Conservation (phyloP, 2,797 vertebrate species). For the Takifugu ocellatus region DNA sequence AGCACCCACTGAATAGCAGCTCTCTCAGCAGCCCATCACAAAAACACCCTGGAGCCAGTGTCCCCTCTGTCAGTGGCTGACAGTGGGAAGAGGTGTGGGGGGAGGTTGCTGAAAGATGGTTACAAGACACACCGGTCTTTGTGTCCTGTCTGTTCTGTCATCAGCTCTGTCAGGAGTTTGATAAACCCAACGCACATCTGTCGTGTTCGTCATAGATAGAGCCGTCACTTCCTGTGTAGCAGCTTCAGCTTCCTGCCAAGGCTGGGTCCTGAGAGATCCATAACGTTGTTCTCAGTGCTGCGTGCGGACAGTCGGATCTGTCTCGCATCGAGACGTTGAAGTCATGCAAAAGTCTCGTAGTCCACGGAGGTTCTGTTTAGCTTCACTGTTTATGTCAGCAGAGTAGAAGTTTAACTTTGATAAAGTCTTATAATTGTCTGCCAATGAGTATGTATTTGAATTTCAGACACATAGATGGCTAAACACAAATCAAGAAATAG, state of each 20-base stretch:
- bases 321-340: too few relatives aligned
- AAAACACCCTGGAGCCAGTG: constrained; percentile 37
- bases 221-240: constrained; percentile 17
- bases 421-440: too few relatives aligned
- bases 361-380: too few relatives aligned
- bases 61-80: constrained; percentile 47
- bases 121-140: constrained; percentile 34
- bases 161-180: constrained; percentile 49
- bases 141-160: constrained; percentile 46
- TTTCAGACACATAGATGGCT: background rate
- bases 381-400: too few relatives aligned
- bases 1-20: constrained; percentile 17
- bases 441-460: too few relatives aligned
- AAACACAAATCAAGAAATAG: background rate
- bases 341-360: too few relatives aligned
- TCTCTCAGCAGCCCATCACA: constrained; percentile 47
- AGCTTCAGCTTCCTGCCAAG: background rate
- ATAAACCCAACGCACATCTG: constrained; percentile 32
- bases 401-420: too few relatives aligned
- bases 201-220: constrained; percentile 37
- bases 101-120: constrained; percentile 23
- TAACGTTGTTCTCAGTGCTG: background rate
- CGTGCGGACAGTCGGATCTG: constrained; percentile 1
- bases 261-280: constrained; percentile 5
- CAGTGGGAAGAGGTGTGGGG: constrained; percentile 20